Percentiles rank a stretch among this genome's conserved stretches.
Evolutionary conservation across 1,140 invertebrate genomes (phyloP).

Genomic region (Helicoverpa armigera): DNA sequence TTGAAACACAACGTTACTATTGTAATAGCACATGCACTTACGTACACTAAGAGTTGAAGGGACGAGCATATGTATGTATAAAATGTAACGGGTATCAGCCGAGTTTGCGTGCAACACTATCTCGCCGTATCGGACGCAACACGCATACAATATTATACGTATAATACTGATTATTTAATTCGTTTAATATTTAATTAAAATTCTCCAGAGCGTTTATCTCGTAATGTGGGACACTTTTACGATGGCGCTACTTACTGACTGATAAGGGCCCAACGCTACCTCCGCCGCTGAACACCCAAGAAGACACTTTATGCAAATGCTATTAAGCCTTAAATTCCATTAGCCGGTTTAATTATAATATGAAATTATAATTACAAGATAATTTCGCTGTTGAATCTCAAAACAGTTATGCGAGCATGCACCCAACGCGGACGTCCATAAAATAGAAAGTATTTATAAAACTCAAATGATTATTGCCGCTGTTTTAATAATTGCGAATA

Average conservation of each 20-base stretch:
- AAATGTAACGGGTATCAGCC: constrained; percentile 73
- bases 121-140: constrained; percentile 74
- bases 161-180: constrained; percentile 87
- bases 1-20: constrained; percentile 53
- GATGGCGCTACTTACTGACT: constrained; percentile 82
- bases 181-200: constrained; percentile 86
- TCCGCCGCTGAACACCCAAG: constrained; percentile 68
- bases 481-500: constrained; percentile 64
- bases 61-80: constrained; percentile 65
- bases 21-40: constrained; percentile 69
- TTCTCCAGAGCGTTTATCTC: constrained; percentile 85
- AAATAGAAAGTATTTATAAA: constrained; percentile 78
- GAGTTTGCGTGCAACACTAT: constrained; percentile 74
- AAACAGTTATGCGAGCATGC: constrained; percentile 79
- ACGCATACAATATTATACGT: constrained; percentile 83
- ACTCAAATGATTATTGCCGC: constrained; percentile 65
- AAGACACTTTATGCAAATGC: constrained; percentile 78
- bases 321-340: constrained; percentile 78
- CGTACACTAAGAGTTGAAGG: constrained; percentile 64
- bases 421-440: constrained; percentile 72
- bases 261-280: constrained; percentile 76
- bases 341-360: constrained; percentile 77
- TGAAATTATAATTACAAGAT: constrained; percentile 85
- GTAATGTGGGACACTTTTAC: constrained; percentile 86
- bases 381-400: constrained; percentile 80